Conservation (phyloP, 2,797 vertebrate genomes). For the Tinamus major region DNA sequence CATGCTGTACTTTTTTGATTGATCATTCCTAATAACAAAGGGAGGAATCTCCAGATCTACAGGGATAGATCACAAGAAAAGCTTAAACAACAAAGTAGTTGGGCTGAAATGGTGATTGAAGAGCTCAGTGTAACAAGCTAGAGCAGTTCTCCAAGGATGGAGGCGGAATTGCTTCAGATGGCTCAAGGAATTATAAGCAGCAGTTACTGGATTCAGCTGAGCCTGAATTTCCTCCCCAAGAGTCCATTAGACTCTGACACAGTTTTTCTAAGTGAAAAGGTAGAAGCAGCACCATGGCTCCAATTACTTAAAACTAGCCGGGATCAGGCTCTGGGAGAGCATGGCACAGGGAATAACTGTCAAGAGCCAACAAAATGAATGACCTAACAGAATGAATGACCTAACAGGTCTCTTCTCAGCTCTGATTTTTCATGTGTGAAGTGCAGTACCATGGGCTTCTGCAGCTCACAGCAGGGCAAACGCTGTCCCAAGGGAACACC, state of each 20-base stretch:
- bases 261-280: conserved; percentile 43
- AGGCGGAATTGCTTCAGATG: background rate
- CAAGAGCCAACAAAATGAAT: conserved; percentile 17
- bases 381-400: conserved; percentile 26
- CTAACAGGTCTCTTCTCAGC: background rate
- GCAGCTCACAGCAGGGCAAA: background rate
- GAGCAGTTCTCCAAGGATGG: background rate
- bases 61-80: background rate
- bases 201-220: background rate
- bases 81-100: background rate
- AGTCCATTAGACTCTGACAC: conserved; percentile 17
- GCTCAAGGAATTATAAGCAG: background rate
- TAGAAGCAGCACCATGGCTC: background rate
- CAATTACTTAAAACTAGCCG: background rate
- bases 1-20: background rate
- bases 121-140: background rate
- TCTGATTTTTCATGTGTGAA: background rate
- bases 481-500: rapidly evolving
- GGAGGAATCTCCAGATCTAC: background rate
- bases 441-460: rapidly evolving
- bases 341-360: background rate
- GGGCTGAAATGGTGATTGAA: background rate
- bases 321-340: background rate
- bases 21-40: background rate
- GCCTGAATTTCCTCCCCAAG: conserved; percentile 24